These are phyloP conservation scores for Pelecanus crispus DNA, from an alignment of 2,113 vertebrate genomes.

Conservation along the genomic window DNA sequence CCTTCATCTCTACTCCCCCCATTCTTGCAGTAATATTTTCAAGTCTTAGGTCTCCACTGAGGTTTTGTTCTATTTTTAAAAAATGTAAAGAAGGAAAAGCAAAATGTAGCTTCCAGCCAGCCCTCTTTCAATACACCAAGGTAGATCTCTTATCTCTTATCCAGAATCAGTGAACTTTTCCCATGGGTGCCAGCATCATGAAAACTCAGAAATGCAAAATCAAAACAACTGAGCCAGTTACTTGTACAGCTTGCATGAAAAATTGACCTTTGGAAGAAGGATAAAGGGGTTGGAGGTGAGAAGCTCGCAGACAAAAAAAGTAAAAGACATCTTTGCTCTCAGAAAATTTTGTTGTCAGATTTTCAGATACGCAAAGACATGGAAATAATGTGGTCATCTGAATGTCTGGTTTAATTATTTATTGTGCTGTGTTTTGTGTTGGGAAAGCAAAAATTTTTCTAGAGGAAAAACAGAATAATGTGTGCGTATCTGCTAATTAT, in stretches of 20 bases:
- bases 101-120: not conserved
- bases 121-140: not conserved
- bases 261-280: not conserved
- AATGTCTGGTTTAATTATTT: not conserved
- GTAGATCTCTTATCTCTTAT: not conserved
- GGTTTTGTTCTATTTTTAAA: not conserved
- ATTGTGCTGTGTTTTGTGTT: not conserved
- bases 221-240: not conserved
- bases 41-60: not conserved
- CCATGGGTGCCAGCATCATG: not conserved
- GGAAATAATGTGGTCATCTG: not conserved
- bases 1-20: not conserved
- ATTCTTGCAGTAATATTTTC: not conserved
- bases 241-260: not conserved
- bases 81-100: not conserved
- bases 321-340: not conserved
- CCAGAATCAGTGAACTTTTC: not conserved
- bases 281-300: not conserved
- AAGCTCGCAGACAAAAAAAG: not conserved
- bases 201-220: slow-evolving; percentile 26
- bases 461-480: not conserved
- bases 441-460: not conserved
- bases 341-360: not conserved
- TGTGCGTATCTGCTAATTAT: not conserved
- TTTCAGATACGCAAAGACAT: not conserved